These are phyloP conservation scores for Acanthosepion lycidas DNA, from an alignment of 2,888 invertebrate species.

Conservation along the genomic window DNA sequence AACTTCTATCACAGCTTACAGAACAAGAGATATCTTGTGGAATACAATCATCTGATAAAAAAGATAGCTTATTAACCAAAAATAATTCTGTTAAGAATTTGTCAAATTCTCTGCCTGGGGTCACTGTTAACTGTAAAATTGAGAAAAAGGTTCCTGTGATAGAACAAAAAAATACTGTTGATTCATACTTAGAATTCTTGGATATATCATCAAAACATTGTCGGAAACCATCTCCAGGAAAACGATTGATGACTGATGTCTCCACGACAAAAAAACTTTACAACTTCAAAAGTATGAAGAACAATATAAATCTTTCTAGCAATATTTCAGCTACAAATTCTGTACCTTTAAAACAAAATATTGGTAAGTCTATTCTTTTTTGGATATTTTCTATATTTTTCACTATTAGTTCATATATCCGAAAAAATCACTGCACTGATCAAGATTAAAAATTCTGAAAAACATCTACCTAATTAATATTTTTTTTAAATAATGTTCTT, in stretches of 20 bases:
- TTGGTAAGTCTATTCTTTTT: background rate
- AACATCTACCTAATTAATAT: too few relatives aligned
- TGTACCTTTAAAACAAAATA: background rate
- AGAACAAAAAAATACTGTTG: background rate
- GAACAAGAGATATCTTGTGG: background rate
- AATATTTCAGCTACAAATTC: background rate
- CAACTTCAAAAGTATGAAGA: background rate
- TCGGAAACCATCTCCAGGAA: background rate
- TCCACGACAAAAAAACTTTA: background rate
- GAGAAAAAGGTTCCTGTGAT: background rate
- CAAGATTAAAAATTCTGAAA: too few relatives aligned
- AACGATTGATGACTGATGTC: background rate
- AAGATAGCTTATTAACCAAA: too few relatives aligned
- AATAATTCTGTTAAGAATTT: too few relatives aligned
- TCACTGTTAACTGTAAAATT: too few relatives aligned
- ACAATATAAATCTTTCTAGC: background rate
- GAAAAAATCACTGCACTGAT: too few relatives aligned
- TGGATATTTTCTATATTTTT: background rate
- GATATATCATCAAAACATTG: background rate
- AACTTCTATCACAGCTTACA: background rate
- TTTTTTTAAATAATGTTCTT: too few relatives aligned
- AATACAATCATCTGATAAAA: background rate
- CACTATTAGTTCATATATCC: background rate
- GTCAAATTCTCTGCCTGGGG: too few relatives aligned
- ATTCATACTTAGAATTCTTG: background rate